Evolutionary conservation across 2,797 vertebrate genomes (phyloP).

Genomic region (Tangara arthus): DNA sequence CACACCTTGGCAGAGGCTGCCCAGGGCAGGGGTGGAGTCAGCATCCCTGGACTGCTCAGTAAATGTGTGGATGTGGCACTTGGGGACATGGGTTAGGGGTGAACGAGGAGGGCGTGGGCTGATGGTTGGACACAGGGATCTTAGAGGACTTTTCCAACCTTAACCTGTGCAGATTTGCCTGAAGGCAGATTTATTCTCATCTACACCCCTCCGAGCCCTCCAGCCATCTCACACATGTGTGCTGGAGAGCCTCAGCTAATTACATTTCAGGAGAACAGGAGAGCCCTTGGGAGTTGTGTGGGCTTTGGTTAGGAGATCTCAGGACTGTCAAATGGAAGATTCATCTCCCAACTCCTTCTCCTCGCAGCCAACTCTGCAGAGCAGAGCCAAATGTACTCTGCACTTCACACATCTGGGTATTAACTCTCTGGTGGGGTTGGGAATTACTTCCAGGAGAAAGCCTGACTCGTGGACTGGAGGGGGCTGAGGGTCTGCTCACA

Average conservation of each 20-base stretch:
- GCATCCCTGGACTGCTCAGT: not conserved
- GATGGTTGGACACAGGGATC: not conserved
- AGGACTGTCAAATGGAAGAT: not conserved
- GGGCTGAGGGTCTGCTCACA: not conserved
- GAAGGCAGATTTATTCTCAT: not conserved
- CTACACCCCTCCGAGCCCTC: not conserved
- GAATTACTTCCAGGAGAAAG: conserved; percentile 43
- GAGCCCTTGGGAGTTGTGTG: not conserved
- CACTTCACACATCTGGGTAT: conserved; percentile 20
- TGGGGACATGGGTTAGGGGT: not conserved
- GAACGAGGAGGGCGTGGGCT: accelerated
- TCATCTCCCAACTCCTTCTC: conserved; percentile 15
- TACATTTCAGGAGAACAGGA: not conserved
- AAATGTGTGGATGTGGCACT: not conserved
- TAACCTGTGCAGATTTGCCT: not conserved
- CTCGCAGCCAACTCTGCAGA: not conserved
- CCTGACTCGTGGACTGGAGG: conserved; percentile 2
- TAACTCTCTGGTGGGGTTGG: not conserved
- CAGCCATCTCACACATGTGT: not conserved
- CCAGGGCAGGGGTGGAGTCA: not conserved
- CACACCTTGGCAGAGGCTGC: not conserved
- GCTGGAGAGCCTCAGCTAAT: not conserved
- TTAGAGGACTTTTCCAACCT: not conserved
- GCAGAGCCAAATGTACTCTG: not conserved
- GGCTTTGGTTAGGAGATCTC: not conserved